Base-by-base conservation (phyloP, 1,140 invertebrate species). In the Drosophila melanogaster region DNA sequence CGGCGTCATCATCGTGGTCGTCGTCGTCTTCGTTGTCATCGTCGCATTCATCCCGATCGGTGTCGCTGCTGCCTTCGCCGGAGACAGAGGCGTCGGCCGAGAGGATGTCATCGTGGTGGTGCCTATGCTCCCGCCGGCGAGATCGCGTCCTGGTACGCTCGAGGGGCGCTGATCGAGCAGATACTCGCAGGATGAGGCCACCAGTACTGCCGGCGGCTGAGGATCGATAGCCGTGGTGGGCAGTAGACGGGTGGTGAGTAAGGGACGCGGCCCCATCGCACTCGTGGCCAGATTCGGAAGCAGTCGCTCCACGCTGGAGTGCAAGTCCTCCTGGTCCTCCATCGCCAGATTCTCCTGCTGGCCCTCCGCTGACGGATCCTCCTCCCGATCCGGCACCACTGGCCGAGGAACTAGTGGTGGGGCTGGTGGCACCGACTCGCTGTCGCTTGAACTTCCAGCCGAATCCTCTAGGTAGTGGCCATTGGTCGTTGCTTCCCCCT, bases 401-500 rank as follows among this genome's bases (percentile, higher is more conserved):
- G 43, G 73, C 47, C 47, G 47, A 50, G 46, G 64, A 67, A 12
- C 56, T 62, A 14, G 60, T 67, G 37, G 59, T 33, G 26, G 64
- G 64, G 26, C 47, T 50, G 24, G 26, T 65, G 10, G 26, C 38
- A 33, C 73, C 43, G 60, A 58, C 72, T 91, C 90, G 67, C 64
- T 67, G 81, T 92, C 91, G 91, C 91, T 92, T 91, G 91, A 92
- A 89, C 86, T 92, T 92, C 91, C 91, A 92, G 86, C 91, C 85
- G 65, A 92, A 92, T 91, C 89, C 91, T 92, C 80, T 92, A 92
- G 91, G 91, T 92, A 85, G 91, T 92, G 91, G 91, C 91, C 91
- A 92, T 92, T 92, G 91, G 91, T 90, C 91, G 91, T 90, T 90
- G 91, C 85, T 92, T 92, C 91, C 91, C 91, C 91, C 91, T 92